Evolutionary conservation across 2,113 vertebrate genomes (phyloP).

Genomic region (Hypanus sabinus): DNA sequence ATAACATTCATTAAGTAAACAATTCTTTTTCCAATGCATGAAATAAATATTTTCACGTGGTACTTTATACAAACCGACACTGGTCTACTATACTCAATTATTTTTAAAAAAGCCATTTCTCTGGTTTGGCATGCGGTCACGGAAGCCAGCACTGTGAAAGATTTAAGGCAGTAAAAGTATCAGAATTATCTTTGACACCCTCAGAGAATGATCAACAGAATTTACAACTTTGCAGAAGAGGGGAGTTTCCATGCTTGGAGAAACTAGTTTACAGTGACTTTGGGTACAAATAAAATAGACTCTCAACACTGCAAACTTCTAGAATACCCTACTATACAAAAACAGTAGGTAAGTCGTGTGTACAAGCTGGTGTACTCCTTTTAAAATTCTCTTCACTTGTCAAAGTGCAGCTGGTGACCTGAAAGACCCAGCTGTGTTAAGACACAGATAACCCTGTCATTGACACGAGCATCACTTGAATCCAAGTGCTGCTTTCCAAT

Average conservation of each 20-base stretch:
- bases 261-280: background rate
- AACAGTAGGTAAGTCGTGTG: background rate
- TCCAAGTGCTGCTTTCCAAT: background rate
- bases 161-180: slow-evolving; percentile 41
- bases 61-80: slow-evolving; percentile 96
- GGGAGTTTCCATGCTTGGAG: slow-evolving; percentile 14
- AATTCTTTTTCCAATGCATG: slow-evolving; percentile 87
- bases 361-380: background rate
- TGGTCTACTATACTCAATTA: slow-evolving; percentile 82
- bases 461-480: background rate
- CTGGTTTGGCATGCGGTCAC: slow-evolving; percentile 74
- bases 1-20: slow-evolving; percentile 98
- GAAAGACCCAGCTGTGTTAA: slow-evolving; percentile 14
- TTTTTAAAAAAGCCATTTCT: slow-evolving; percentile 69
- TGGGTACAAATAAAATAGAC: background rate
- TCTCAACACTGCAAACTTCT: slow-evolving; percentile 1
- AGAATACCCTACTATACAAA: background rate
- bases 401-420: background rate
- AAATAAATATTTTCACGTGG: slow-evolving; percentile 98
- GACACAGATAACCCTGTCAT: background rate
- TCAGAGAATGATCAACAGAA: slow-evolving; percentile 12
- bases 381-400: slow-evolving; percentile 1
- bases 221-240: slow-evolving; percentile 11
- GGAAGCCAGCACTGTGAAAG: slow-evolving; percentile 71
- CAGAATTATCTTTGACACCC: slow-evolving; percentile 30